Evolutionary conservation across 2,797 vertebrate genomes (phyloP).

Genomic region (Phrynocephalus vlangalii): DNA sequence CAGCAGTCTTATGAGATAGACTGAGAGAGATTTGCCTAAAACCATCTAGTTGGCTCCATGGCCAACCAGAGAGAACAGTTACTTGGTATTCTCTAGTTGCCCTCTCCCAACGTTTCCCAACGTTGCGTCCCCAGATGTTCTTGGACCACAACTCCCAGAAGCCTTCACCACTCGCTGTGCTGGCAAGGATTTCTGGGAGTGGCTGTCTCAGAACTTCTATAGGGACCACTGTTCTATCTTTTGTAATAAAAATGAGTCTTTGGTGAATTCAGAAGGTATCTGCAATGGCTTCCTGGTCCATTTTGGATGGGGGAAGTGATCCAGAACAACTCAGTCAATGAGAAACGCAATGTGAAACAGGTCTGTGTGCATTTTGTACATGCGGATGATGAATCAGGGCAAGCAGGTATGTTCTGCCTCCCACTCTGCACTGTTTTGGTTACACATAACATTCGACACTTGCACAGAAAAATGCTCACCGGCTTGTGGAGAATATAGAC

Average conservation of each 20-base stretch:
- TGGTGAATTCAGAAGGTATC: not conserved
- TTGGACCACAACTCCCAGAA: no score
- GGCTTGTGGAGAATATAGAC: constrained; percentile 36
- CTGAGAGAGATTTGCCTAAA: not conserved
- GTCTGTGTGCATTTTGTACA: not conserved
- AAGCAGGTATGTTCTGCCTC: not conserved
- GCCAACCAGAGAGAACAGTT: not conserved
- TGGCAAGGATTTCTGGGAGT: no score
- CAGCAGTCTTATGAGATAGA: not conserved
- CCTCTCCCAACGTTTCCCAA: no score
- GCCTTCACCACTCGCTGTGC: no score
- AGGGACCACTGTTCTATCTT: no score
- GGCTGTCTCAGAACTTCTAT: no score
- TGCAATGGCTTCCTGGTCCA: not conserved
- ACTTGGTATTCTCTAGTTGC: no score
- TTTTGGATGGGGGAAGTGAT: not conserved
- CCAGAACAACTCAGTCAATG: not conserved
- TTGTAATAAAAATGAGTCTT: not conserved
- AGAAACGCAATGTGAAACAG: not conserved
- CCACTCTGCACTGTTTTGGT: constrained; percentile 21
- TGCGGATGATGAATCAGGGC: not conserved
- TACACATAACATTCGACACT: constrained; percentile 23
- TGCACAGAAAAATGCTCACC: constrained; percentile 34
- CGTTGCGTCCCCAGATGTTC: no score
- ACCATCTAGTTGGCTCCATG: not conserved